Evolutionary conservation across 2,113 vertebrate genomes (phyloP).

Genomic region (Paracanthobrama guichenoti): DNA sequence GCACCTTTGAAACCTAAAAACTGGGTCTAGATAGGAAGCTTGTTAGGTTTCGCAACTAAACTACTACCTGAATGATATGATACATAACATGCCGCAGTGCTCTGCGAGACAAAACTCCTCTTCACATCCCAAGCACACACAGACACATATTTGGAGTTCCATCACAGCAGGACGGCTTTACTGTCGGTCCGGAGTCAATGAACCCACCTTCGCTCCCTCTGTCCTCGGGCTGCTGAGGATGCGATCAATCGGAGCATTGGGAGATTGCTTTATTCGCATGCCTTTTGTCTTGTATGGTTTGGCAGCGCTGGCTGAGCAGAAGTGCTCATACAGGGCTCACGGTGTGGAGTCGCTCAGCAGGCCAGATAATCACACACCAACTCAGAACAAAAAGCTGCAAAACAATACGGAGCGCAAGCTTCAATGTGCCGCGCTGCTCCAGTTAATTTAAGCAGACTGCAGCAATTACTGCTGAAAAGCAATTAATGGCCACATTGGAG

Average conservation of each 20-base stretch:
- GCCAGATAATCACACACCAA: constrained; percentile 22
- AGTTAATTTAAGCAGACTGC: constrained; percentile 60
- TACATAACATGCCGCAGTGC: too few relatives aligned
- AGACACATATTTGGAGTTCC: constrained; percentile 63
- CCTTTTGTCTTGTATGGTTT: constrained; percentile 39
- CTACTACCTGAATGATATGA: too few relatives aligned
- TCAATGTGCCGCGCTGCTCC: constrained; percentile 36
- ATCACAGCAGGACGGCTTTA: constrained; percentile 58
- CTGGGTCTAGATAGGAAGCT: neutral
- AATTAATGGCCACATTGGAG: constrained; percentile 34
- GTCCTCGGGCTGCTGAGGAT: constrained; percentile 54
- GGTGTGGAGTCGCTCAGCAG: neutral
- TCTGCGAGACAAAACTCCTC: too few relatives aligned
- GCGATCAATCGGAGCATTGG: constrained; percentile 64
- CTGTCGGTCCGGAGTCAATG: constrained; percentile 57
- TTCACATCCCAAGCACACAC: neutral
- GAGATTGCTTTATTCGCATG: constrained; percentile 64
- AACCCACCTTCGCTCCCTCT: neutral
- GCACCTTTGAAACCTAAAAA: neutral
- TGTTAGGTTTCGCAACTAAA: neutral
- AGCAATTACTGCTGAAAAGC: constrained; percentile 45
- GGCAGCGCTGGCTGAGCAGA: constrained; percentile 15
- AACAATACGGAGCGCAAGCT: neutral
- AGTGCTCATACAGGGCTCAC: neutral
- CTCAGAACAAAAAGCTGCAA: neutral